Base-by-base conservation (phyloP, 2,888 invertebrate genomes). In the Drosophila rellima region DNA sequence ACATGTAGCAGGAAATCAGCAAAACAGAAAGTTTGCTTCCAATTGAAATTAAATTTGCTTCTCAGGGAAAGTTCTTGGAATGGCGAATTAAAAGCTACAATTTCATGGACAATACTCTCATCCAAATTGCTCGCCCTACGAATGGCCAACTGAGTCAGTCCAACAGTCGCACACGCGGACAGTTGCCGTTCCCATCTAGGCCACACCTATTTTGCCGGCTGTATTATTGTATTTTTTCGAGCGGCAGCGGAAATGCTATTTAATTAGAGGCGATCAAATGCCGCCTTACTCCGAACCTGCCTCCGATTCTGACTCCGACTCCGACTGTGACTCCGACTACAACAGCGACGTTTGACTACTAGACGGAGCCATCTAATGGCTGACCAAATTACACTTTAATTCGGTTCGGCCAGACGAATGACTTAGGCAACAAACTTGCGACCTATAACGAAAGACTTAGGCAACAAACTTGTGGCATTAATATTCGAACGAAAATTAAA, bases 351-450 rank as follows among this genome's bases (percentile, higher is more conserved):
- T 51, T 60, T 31, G 50, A 26, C 35, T 50, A 35, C 59, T 66
- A 65, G 54, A 47, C 20, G 54, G 20, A 48, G 50, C 60, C 61
- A 78, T 71, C 79, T 85, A 85, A 85, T 85, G 86, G 83, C 82
- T 82, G 80, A 86, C 83, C 81, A 86, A 86, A 86, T 86, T 86
- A 88, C 88, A 88, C 88, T 86, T 88, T 86, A 84, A 86, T 86
- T 86, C 70, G 86, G 82, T 50, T 68, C 79, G 72, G 60, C 29
- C 20, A 70, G 56, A 76, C 73, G 72, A 86, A 83, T 73, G 87
- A 86, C 83, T 86, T 82, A 63, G 87, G 73, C 84, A 83, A 76
- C 80, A 35, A 80, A 82, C 82, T 72, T 71, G 62, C 60, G 48
- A 61, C 35, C 17, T 59, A 52, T 31, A 31, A 60, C 66, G 55